phyloP scores from a whole-genome alignment of 2,113 vertebrate species.

The Anser brachyrhynchus region DNA sequence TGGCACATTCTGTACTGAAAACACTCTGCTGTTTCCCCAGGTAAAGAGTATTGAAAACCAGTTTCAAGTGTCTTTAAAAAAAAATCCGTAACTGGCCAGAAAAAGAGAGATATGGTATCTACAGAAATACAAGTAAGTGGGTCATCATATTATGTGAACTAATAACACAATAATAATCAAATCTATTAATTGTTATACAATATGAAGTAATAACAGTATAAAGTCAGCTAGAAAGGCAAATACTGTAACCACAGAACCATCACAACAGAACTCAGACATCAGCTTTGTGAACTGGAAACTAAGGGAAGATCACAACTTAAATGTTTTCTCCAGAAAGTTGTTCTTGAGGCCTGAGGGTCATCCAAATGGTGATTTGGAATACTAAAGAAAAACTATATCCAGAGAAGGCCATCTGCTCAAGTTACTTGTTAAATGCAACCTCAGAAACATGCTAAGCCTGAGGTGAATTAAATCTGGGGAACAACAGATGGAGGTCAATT shows the following conservation, averaged over 20 bases:
- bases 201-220: neutral
- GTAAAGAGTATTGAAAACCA: neutral
- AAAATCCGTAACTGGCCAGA: neutral
- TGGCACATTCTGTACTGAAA: neutral
- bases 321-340: neutral
- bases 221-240: neutral
- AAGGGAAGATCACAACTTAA: neutral
- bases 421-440: neutral
- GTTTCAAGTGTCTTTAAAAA: neutral
- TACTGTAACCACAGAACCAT: neutral
- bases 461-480: slow-evolving; percentile 27
- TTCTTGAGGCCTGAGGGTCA: neutral
- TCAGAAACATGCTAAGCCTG: neutral
- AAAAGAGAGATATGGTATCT: neutral
- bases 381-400: neutral
- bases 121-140: neutral
- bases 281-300: neutral
- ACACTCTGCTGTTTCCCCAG: accelerated
- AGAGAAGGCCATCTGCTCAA: slow-evolving; percentile 52
- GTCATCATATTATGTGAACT: neutral
- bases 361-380: neutral
- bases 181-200: neutral
- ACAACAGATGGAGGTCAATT: slow-evolving; percentile 53
- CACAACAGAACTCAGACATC: neutral
- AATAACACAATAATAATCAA: neutral